Conservation (phyloP, 2,888 invertebrate genomes). For the Acanthosepion pharaonis region DNA sequence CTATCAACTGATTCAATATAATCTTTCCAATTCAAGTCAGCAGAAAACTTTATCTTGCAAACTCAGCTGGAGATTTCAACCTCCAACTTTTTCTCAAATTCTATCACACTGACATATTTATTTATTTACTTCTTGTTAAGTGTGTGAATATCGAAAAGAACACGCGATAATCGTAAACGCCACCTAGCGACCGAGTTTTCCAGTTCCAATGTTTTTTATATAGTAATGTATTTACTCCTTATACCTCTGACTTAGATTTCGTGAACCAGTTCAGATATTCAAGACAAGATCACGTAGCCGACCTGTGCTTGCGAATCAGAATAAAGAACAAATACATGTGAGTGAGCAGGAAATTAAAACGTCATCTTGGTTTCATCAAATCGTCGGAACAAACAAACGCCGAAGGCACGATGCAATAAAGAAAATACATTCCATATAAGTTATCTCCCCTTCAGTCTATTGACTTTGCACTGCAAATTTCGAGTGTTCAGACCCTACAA, state of each 20-base stretch:
- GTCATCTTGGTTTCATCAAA: neutral
- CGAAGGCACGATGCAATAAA: neutral
- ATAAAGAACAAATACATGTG: neutral
- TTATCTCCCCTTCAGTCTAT: neutral
- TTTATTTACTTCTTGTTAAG: neutral
- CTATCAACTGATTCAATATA: too few relatives aligned
- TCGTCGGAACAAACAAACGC: neutral
- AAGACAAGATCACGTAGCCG: neutral
- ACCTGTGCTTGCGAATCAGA: neutral
- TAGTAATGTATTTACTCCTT: neutral
- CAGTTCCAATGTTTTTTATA: neutral
- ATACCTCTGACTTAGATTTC: too few relatives aligned
- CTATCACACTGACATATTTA: too few relatives aligned
- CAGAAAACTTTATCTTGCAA: too few relatives aligned
- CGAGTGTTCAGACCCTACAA: neutral
- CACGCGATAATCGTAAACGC: neutral
- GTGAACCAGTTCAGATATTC: neutral
- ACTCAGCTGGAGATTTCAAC: too few relatives aligned
- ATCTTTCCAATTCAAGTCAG: too few relatives aligned
- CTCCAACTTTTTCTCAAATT: too few relatives aligned
- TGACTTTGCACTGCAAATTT: neutral
- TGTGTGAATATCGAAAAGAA: neutral
- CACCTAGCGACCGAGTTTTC: neutral
- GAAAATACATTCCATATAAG: neutral
- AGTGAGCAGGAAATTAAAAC: slow-evolving; percentile 13